Percentiles rank a stretch among this genome's conserved stretches.
Evolutionary conservation across 2,113 vertebrate species (phyloP).

Genomic region (Microcebus griseorufus): DNA sequence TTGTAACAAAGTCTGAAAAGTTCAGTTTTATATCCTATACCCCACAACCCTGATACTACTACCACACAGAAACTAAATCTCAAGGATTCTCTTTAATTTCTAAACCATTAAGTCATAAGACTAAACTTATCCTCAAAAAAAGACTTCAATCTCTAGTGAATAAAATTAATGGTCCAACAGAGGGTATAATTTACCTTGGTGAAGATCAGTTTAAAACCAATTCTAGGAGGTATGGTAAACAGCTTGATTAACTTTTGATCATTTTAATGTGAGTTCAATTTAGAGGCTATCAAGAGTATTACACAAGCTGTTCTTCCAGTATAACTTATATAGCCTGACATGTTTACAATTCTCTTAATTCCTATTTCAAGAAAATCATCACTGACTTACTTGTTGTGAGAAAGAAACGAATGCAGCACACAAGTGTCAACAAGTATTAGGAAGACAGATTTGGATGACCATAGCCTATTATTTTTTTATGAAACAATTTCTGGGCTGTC

Average conservation of each 20-base stretch:
- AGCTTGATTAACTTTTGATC: not conserved
- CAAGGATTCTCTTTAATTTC: slow-evolving; percentile 12
- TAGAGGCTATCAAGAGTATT: not conserved
- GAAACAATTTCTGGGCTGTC: slow-evolving; percentile 68
- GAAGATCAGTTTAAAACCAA: slow-evolving; percentile 3
- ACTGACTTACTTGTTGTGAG: not conserved
- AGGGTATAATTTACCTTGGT: not conserved
- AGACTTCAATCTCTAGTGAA: not conserved
- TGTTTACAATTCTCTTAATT: slow-evolving; percentile 44
- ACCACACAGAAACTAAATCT: not conserved
- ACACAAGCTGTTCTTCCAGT: not conserved
- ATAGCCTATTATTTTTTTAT: slow-evolving; percentile 53
- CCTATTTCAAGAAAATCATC: slow-evolving; percentile 43
- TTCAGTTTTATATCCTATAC: not conserved
- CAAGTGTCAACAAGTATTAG: slow-evolving; percentile 64
- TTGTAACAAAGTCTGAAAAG: not conserved
- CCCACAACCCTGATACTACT: not conserved
- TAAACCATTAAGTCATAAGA: slow-evolving; percentile 35
- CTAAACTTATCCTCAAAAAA: slow-evolving; percentile 10
- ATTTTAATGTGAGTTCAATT: not conserved
- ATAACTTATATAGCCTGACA: not conserved
- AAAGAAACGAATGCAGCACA: slow-evolving; percentile 36
- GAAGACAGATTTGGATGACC: slow-evolving; percentile 33
- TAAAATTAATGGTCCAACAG: slow-evolving; percentile 41
- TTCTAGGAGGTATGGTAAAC: not conserved